Conservation (phyloP, 2,797 vertebrate species). For the Podarcis lilfordi region DNA sequence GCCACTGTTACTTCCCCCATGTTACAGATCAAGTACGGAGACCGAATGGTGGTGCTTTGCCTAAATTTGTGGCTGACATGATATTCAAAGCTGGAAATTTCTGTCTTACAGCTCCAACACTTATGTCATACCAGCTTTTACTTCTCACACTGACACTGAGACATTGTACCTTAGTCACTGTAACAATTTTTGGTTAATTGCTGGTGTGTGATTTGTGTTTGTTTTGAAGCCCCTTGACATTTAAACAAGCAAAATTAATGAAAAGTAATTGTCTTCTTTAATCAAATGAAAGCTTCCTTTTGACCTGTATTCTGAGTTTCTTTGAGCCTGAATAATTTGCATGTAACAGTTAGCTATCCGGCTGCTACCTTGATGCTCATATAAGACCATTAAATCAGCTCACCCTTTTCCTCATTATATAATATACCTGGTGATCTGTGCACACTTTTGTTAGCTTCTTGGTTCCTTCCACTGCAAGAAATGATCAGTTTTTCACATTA, state of each 20-base stretch:
- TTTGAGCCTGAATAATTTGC: neutral
- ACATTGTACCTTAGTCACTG: neutral
- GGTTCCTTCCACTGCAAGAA: conserved; percentile 7
- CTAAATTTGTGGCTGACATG: no score
- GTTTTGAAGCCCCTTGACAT: neutral
- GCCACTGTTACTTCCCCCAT: neutral
- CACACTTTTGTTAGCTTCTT: neutral
- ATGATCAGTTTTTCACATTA: conserved; percentile 24
- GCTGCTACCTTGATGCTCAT: neutral
- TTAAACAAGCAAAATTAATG: neutral
- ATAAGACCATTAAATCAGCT: neutral
- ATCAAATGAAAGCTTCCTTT: neutral
- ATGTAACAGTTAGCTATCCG: neutral
- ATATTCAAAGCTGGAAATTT: neutral
- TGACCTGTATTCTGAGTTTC: neutral
- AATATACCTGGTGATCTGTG: neutral
- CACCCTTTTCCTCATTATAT: neutral
- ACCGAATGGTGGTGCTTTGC: neutral
- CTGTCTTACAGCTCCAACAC: neutral
- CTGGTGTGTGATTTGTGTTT: neutral
- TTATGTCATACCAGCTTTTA: neutral
- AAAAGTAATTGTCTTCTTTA: neutral
- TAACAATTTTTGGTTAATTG: neutral
- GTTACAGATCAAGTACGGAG: neutral
- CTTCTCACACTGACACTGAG: neutral